A percentile compares a stretch with the other conserved stretches of the same genome.
phyloP scores from a whole-genome alignment of 92 coral and sea anemone genomes.

The Phenganax stokvisi region DNA sequence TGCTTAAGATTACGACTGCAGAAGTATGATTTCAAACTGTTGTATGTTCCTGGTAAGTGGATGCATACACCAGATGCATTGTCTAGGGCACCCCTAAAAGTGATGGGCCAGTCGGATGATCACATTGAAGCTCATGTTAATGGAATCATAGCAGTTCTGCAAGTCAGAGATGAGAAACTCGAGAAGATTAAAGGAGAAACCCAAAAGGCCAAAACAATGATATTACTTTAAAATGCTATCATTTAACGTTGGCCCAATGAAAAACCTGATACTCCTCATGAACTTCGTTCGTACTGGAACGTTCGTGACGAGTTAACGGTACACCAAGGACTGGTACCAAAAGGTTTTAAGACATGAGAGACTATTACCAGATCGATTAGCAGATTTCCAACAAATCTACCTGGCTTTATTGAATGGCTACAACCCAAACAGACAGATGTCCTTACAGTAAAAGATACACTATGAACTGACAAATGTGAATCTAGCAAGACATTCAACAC shows the following conservation, averaged over 20 bases:
- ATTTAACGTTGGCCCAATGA: constrained; percentile 15
- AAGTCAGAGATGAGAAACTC: not conserved
- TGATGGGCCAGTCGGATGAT: not conserved
- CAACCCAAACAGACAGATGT: too few relatives aligned
- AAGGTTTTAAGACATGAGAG: not conserved
- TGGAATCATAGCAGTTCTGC: constrained; percentile 16
- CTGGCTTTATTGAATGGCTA: too few relatives aligned
- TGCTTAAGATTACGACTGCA: constrained; percentile 45
- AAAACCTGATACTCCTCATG: not conserved
- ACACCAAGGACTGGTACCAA: not conserved
- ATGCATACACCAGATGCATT: constrained; percentile 5
- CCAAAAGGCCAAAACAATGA: constrained; percentile 6
- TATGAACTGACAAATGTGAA: too few relatives aligned
- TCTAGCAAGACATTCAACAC: too few relatives aligned
- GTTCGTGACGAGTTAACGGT: not conserved
- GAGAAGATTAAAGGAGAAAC: constrained; percentile 5
- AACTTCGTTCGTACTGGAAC: constrained; percentile 1
- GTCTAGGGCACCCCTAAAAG: not conserved
- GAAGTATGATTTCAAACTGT: constrained; percentile 43
- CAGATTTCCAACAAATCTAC: too few relatives aligned
- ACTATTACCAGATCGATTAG: too few relatives aligned
- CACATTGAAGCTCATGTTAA: constrained; percentile 12
- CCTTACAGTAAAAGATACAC: too few relatives aligned
- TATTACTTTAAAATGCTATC: constrained; percentile 3
- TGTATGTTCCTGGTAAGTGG: constrained; percentile 39